phyloP scores from a whole-genome alignment of 2,113 vertebrate genomes.

The Hydropotes inermis region DNA sequence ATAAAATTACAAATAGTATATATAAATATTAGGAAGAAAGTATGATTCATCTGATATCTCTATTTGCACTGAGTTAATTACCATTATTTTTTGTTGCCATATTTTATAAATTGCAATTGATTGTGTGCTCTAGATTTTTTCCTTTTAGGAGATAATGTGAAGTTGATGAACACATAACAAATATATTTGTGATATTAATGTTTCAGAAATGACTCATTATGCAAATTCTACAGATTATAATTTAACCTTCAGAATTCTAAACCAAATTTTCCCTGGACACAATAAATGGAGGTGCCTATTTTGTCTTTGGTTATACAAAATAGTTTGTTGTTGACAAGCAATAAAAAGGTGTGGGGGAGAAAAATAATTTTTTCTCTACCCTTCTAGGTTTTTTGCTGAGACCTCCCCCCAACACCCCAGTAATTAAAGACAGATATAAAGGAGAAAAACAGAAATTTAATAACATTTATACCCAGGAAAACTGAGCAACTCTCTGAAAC shows the following conservation, averaged over 20 bases:
- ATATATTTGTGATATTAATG: background rate
- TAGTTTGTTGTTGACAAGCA: background rate
- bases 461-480: background rate
- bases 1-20: background rate
- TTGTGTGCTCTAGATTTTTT: background rate
- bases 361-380: background rate
- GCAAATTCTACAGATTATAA: background rate
- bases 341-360: background rate
- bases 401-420: background rate
- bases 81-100: background rate
- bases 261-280: background rate
- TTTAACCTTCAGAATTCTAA: background rate
- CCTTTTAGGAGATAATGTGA: background rate
- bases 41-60: background rate
- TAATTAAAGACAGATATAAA: background rate
- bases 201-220: background rate
- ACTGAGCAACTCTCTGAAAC: background rate
- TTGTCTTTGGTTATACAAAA: background rate
- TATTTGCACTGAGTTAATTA: background rate
- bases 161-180: background rate
- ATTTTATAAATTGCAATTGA: background rate
- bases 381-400: background rate
- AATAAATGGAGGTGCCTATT: background rate
- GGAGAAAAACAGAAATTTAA: background rate
- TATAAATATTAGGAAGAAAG: background rate